Conservation (phyloP, 2,888 invertebrate species). For the Drosophila borealis region DNA sequence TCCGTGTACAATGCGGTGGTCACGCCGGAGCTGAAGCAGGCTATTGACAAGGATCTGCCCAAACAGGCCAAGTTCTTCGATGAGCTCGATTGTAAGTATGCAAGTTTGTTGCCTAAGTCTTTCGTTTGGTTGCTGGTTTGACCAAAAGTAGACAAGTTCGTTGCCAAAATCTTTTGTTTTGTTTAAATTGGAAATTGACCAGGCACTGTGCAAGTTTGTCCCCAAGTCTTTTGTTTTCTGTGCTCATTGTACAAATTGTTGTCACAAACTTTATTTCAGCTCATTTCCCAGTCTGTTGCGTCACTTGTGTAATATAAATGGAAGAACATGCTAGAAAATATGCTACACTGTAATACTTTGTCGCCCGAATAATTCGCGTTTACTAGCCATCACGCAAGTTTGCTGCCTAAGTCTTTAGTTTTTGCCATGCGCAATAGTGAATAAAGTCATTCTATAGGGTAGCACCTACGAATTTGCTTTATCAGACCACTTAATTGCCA, state of each 20-base stretch:
- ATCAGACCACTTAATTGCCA: background rate
- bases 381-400: background rate
- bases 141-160: slow-evolving; percentile 52
- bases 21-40: slow-evolving; percentile 77
- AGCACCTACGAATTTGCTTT: background rate
- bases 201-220: background rate
- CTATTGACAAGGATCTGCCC: slow-evolving; percentile 83
- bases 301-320: background rate
- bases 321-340: slow-evolving; percentile 1
- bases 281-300: no score
- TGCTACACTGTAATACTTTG: background rate
- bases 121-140: slow-evolving; percentile 14
- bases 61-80: slow-evolving; percentile 88
- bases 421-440: background rate
- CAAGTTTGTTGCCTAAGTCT: slow-evolving; percentile 48
- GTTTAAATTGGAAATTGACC: background rate
- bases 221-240: background rate
- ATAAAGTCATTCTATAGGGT: background rate
- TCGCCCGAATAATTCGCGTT: background rate
- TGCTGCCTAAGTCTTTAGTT: slow-evolving; percentile 1
- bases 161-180: slow-evolving; percentile 74
- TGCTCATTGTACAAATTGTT: background rate
- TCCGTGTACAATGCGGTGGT: slow-evolving; percentile 82
- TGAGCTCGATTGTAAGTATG: slow-evolving; percentile 89
- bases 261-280: no score